Evolutionary conservation across 2,113 vertebrate genomes (phyloP), one percentile per base, ranked within the genome.

Genomic region (Sturnus vulgaris): DNA sequence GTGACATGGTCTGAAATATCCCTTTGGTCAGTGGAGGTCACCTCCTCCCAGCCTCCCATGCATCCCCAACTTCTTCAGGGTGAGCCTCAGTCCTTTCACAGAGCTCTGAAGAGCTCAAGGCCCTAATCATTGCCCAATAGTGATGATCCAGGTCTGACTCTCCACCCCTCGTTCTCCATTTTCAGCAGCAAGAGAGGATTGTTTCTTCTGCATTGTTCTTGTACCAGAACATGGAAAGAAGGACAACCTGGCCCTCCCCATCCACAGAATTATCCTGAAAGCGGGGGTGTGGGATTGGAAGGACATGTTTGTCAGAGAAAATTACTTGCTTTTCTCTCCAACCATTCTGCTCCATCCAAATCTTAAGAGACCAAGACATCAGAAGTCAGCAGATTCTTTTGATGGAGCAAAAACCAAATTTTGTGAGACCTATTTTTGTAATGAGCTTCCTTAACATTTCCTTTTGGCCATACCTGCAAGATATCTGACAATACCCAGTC

Each of bases 21-120:
- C 23, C 22, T 53, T 46, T 20, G 28, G 28, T 46, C 64, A 24
- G 15, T 1, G 18, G 27, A 28, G 55, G 33, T 77, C 46, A 39
- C 33, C 11, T 46, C 11, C 12, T 39, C 23, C 25, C 23, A 19
- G 19, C 39, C 37, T 46, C 33, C 23, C 33, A 19, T 15, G 28
- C 37, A 33, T 10, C 22, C 39, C 23, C 27, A 39, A 0, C 18
- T 39, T 19, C 19, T 61, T 53, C 0, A 0, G 23, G 11, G 5
- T 27, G 39, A 59, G 11, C 27, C 39, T 93, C 57, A 25, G 6
- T 49, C 27, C 39, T 87, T 82, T 49, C 56, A 27, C 9, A 42
- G n/a, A 27, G 56, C 22, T 69, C 40, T 70, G 63, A 72, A 69
- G 28, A 94, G 49, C 33, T 86, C 50, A 16, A 79, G 28, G 17